phyloP scores from a whole-genome alignment of 2,888 invertebrate genomes.

The Sminthurides aquaticus region DNA sequence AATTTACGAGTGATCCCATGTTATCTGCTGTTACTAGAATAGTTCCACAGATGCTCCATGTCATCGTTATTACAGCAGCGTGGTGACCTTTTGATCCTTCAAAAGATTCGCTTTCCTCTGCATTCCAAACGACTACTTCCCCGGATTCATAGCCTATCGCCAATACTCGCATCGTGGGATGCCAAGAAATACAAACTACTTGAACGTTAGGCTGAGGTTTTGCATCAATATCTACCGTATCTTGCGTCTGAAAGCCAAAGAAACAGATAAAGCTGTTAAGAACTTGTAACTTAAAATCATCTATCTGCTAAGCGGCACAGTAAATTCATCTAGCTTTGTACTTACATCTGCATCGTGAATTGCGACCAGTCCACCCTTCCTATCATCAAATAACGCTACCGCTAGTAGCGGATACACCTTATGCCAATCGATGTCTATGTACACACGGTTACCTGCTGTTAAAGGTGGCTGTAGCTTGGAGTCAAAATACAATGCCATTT shows the following conservation, averaged over 20 bases:
- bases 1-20: conserved; percentile 73
- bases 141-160: conserved; percentile 90
- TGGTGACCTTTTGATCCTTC: conserved; percentile 56
- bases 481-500: conserved; percentile 77
- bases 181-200: conserved; percentile 79
- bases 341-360: conserved; percentile 58
- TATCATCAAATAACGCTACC: conserved; percentile 77
- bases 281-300: neutral
- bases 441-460: conserved; percentile 58
- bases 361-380: conserved; percentile 78
- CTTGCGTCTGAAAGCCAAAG: conserved; percentile 56
- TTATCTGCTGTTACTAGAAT: conserved; percentile 74
- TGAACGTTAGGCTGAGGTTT: conserved; percentile 69
- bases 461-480: conserved; percentile 71
- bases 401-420: conserved; percentile 70
- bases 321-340: no score
- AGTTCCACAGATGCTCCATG: conserved; percentile 71
- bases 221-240: conserved; percentile 66
- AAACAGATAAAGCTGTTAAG: conserved; percentile 9
- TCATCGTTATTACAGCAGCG: conserved; percentile 52
- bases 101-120: conserved; percentile 58
- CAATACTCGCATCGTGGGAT: conserved; percentile 72
- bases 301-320: neutral
- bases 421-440: conserved; percentile 78
- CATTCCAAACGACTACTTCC: conserved; percentile 74